Percentiles rank a stretch among this genome's conserved stretches.
phyloP scores from a whole-genome alignment of 2,888 invertebrate species.

The Ochropleura leucogaster region DNA sequence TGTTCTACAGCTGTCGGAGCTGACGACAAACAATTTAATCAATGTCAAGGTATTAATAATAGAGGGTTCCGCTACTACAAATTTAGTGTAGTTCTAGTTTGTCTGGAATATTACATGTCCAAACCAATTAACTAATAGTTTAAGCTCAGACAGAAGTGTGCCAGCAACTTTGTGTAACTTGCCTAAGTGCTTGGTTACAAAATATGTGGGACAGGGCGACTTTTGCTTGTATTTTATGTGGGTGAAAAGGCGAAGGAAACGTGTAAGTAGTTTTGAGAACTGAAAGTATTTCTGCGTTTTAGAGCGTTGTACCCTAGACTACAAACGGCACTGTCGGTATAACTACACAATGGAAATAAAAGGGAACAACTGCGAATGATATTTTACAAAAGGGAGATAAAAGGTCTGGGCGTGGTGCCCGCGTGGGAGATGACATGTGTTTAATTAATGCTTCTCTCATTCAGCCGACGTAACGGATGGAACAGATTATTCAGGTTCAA shows the following conservation, averaged over 20 bases:
- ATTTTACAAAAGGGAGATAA: conserved; percentile 73
- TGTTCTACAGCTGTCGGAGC: conserved; percentile 27
- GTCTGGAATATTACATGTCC: conserved; percentile 42
- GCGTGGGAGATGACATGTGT: conserved; percentile 81
- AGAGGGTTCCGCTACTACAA: conserved; percentile 19
- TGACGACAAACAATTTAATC: conserved; percentile 49
- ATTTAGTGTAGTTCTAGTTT: conserved; percentile 44
- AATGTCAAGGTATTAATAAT: conserved; percentile 48
- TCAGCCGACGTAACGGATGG: conserved; percentile 70
- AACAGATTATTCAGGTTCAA: conserved; percentile 74
- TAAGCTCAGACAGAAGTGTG: conserved; percentile 18
- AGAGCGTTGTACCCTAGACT: conserved; percentile 21
- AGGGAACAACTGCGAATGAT: conserved; percentile 66
- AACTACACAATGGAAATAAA: conserved; percentile 65
- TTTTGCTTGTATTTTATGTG: conserved; percentile 14
- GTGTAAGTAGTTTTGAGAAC: not conserved
- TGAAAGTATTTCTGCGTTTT: conserved; percentile 23
- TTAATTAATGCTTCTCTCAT: conserved; percentile 78
- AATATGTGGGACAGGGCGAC: conserved; percentile 16
- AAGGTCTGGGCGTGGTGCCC: conserved; percentile 61
- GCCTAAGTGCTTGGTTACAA: conserved; percentile 23
- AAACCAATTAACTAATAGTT: conserved; percentile 42
- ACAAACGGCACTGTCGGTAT: conserved; percentile 33
- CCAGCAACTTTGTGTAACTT: conserved; percentile 32
- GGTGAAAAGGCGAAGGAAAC: conserved; percentile 4